Evolutionary conservation across 2,888 invertebrate species (phyloP).

Genomic region (Pelosia muscerda): DNA sequence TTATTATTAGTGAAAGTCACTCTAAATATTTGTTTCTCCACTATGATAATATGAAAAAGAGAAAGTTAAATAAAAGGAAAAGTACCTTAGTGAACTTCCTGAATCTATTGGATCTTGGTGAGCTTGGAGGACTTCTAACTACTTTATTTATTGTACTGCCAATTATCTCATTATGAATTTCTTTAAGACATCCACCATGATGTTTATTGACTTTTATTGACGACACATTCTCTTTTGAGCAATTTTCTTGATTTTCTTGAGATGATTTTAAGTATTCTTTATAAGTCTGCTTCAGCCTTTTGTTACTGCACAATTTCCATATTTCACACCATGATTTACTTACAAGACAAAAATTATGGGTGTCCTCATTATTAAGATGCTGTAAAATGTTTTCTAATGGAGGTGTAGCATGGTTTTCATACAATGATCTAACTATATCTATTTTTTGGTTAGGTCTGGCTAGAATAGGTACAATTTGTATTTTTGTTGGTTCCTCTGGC

Average conservation of each 20-base stretch:
- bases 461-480: constrained; percentile 55
- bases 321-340: constrained; percentile 73
- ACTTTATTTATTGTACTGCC: constrained; percentile 47
- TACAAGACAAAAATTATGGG: constrained; percentile 74
- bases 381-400: constrained; percentile 73
- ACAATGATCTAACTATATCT: constrained; percentile 76
- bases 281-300: constrained; percentile 65
- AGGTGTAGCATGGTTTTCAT: constrained; percentile 64
- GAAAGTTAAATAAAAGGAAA: neutral
- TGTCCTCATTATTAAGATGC: constrained; percentile 74
- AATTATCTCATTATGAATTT: constrained; percentile 71
- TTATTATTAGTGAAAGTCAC: neutral
- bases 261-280: constrained; percentile 62
- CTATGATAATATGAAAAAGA: neutral
- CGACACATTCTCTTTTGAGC: constrained; percentile 44
- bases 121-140: constrained; percentile 68
- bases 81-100: constrained; percentile 76
- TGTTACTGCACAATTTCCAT: constrained; percentile 67
- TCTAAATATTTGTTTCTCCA: neutral
- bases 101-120: constrained; percentile 77
- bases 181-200: constrained; percentile 63
- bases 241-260: constrained; percentile 77
- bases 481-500: constrained; percentile 51
- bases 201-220: constrained; percentile 49
- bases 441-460: constrained; percentile 75